Base-by-base conservation (phyloP, 2,797 vertebrate genomes). In the Pteronotus mesoamericanus region DNA sequence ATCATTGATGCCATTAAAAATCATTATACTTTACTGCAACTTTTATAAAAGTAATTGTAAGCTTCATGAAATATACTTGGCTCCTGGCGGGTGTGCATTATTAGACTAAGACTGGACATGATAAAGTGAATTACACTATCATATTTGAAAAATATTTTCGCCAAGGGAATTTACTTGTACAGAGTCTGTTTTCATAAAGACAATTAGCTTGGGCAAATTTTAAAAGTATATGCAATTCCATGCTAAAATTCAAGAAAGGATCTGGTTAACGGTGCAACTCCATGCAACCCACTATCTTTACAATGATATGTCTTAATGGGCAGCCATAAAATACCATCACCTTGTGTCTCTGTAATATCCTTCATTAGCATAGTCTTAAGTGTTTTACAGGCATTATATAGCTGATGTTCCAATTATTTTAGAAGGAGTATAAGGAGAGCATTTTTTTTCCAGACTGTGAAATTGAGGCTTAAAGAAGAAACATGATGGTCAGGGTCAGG, bases 261-360 rank as follows among this genome's bases (percentile, higher is more conserved):
- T 44, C 55, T 80, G 69, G 71, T 69, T 80, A 95, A 88, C 84
- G 71, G 71, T 74, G 39, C 19, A 92, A 82, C 55, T 84, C 42
- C 9, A 37, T 74, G 53, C 53, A 89, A 71, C 59, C 78, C 53
- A 64, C 94, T 86, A 6, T 91, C 69, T 95, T 95, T 95, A 89
- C 94, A 94, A 98, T 98, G 98, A 98, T 98, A 98, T 96, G 98
- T 98, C 98, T 99, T 98, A 99, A 99, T 98, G 99, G 98, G 98
- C 98, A 98, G 97, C 97, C 97, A 89, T 97, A 98, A 98, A 97
- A 87, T 96, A 98, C 97, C 94, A 84, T 95, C 97, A 94, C 98
- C 97, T 98, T 71, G 42, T 86, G 75, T 98, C 97, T 98, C 98
- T 96, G 97, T 98, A 98, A 98, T 98, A 98, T 97, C 94, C 96